phyloP scores from a whole-genome alignment of 2,888 invertebrate species.

The Drosophila subsilvestris region DNA sequence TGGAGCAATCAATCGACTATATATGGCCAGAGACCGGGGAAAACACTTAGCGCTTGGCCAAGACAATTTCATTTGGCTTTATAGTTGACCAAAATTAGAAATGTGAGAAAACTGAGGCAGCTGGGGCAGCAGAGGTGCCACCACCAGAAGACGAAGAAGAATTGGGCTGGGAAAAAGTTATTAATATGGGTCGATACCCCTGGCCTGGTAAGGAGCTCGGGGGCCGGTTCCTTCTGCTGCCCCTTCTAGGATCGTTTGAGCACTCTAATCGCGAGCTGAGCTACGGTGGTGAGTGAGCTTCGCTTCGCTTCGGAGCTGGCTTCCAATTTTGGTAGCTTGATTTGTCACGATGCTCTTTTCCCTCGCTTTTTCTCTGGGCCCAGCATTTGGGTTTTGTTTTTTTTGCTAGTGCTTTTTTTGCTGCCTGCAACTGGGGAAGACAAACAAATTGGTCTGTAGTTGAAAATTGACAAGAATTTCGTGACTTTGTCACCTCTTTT shows the following conservation, averaged over 20 bases:
- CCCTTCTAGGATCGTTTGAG: constrained; percentile 10
- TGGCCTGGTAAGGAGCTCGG: constrained; percentile 1
- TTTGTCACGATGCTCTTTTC: constrained; percentile 82
- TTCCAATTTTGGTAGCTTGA: constrained; percentile 84
- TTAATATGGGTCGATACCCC: constrained; percentile 65
- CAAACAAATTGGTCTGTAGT: constrained; percentile 84
- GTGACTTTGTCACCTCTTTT: constrained; percentile 84
- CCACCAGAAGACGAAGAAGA: constrained; percentile 20
- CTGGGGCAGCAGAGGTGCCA: not conserved
- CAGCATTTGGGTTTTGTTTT: constrained; percentile 12
- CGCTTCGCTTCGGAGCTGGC: constrained; percentile 50
- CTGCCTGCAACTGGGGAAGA: constrained; percentile 66
- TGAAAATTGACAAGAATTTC: constrained; percentile 84
- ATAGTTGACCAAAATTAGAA: constrained; percentile 67
- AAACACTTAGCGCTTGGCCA: constrained; percentile 66
- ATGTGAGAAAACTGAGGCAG: constrained; percentile 52
- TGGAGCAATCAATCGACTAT: constrained; percentile 81
- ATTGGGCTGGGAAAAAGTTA: constrained; percentile 63
- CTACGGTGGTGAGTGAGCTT: constrained; percentile 15
- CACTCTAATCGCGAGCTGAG: constrained; percentile 4
- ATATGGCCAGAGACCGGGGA: constrained; percentile 74
- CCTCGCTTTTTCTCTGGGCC: constrained; percentile 30
- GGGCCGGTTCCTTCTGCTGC: constrained; percentile 49
- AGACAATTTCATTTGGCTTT: constrained; percentile 75
- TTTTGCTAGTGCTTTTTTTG: constrained; percentile 26